phyloP scores from a whole-genome alignment of 2,888 invertebrate genomes.

The Tolmerus cingulatus region DNA sequence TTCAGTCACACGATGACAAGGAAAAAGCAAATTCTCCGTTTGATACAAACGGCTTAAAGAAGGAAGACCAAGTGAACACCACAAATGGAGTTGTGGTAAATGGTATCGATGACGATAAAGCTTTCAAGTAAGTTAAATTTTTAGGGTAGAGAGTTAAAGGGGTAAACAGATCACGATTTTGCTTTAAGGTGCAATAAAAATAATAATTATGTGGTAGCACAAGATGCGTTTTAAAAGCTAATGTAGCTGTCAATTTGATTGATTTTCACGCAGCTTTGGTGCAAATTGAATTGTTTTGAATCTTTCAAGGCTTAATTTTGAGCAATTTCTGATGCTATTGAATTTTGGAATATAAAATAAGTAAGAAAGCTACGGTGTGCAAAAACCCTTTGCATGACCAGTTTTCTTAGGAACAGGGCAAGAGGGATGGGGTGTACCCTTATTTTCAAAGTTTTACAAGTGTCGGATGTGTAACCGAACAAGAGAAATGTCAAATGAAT shows the following conservation, averaged over 20 bases:
- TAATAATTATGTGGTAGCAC: too few species aligned
- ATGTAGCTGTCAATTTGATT: background rate
- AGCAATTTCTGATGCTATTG: background rate
- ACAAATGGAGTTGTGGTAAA: slow-evolving; percentile 70
- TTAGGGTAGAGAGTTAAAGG: background rate
- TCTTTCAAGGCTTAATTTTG: too few species aligned
- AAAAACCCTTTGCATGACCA: too few species aligned
- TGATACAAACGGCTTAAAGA: slow-evolving; percentile 63
- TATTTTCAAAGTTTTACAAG: too few species aligned
- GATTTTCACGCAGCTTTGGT: background rate
- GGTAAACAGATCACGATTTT: background rate
- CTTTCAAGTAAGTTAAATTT: slow-evolving; percentile 80
- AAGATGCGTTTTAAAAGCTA: background rate
- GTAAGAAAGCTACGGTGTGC: too few species aligned
- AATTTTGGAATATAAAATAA: too few species aligned
- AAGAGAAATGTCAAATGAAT: too few species aligned
- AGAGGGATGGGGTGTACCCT: too few species aligned
- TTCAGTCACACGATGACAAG: slow-evolving; percentile 65
- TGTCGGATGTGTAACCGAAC: too few species aligned
- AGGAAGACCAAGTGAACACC: slow-evolving; percentile 67
- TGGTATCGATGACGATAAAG: slow-evolving; percentile 86
- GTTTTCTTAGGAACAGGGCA: too few species aligned
- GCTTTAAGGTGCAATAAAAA: too few species aligned
- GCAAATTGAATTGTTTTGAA: background rate
- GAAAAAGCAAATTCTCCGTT: slow-evolving; percentile 68